Percentiles rank a stretch among this genome's conserved stretches.
Evolutionary conservation across 2,113 vertebrate genomes (phyloP).

Genomic region (Potamarius usumacintae): DNA sequence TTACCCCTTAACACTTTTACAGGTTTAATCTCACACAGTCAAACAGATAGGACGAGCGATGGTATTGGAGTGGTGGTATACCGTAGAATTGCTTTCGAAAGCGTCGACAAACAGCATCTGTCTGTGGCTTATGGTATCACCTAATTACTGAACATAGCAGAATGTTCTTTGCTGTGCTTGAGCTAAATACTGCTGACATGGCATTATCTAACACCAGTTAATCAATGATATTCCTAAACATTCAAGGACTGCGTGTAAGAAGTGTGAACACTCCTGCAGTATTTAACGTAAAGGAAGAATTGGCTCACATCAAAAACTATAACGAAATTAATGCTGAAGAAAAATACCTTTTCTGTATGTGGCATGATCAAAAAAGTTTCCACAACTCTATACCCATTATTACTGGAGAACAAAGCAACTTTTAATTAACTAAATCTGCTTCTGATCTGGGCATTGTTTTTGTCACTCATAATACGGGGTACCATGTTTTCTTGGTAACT

Average conservation of each 20-base stretch:
- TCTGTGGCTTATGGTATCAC: conserved; percentile 12
- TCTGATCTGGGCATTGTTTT: conserved; percentile 41
- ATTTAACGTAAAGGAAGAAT: neutral
- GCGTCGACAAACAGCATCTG: neutral
- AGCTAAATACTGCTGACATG: conserved; percentile 34
- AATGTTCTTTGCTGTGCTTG: conserved; percentile 26
- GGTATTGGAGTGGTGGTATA: neutral
- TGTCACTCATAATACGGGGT: conserved; percentile 34
- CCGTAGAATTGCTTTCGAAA: neutral
- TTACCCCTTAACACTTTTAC: too few species aligned
- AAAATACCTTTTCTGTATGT: too few species aligned
- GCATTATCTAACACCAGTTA: conserved; percentile 13
- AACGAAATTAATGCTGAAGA: neutral
- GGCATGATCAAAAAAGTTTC: too few species aligned
- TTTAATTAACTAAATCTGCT: too few species aligned
- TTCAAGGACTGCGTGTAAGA: neutral
- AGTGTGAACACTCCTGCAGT: neutral
- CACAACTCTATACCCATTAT: neutral
- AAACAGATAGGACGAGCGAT: neutral
- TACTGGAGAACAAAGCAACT: too few species aligned
- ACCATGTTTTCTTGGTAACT: conserved; percentile 25
- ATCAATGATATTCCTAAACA: conserved; percentile 26
- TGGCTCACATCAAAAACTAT: neutral
- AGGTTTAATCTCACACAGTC: too few species aligned
- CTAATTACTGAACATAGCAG: conserved; percentile 31